Conservation (phyloP, 2,888 invertebrate genomes). For the Rhagium mordax region DNA sequence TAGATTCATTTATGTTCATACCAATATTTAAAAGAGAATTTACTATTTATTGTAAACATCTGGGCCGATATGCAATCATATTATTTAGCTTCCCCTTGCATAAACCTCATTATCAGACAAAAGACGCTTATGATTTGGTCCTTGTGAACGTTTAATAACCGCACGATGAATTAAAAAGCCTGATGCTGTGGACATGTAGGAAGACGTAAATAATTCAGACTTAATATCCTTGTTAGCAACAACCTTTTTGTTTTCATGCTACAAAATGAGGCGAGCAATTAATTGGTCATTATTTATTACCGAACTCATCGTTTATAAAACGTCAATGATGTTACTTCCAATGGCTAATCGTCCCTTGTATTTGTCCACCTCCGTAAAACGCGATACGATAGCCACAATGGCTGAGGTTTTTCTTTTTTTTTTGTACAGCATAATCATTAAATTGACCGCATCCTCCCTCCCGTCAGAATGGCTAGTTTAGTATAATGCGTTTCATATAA, state of each 20-base stretch:
- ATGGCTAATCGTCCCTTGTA: constrained; percentile 27
- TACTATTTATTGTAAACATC: no score
- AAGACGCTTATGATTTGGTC: no score
- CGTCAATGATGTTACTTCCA: constrained; percentile 38
- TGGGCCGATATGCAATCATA: no score
- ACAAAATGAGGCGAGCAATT: constrained; percentile 39
- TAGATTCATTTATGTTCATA: no score
- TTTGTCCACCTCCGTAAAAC: constrained; percentile 43
- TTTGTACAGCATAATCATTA: background rate
- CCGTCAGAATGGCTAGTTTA: background rate
- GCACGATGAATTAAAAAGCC: background rate
- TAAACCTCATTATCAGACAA: no score
- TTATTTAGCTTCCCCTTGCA: no score
- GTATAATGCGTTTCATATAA: constrained; percentile 13
- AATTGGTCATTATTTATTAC: constrained; percentile 40
- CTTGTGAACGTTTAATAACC: no score
- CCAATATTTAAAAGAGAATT: no score
- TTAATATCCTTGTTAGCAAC: constrained; percentile 40
- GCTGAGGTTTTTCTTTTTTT: constrained; percentile 14
- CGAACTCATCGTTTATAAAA: constrained; percentile 39
- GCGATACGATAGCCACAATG: constrained; percentile 22
- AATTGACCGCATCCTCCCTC: constrained; percentile 21
- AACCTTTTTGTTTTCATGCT: constrained; percentile 29
- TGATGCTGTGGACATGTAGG: constrained; percentile 25
- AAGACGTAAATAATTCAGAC: constrained; percentile 35